Percentiles rank a stretch among this genome's conserved stretches.
phyloP scores from a whole-genome alignment of 2,888 invertebrate genomes.

The Diachrysia chrysitis region DNA sequence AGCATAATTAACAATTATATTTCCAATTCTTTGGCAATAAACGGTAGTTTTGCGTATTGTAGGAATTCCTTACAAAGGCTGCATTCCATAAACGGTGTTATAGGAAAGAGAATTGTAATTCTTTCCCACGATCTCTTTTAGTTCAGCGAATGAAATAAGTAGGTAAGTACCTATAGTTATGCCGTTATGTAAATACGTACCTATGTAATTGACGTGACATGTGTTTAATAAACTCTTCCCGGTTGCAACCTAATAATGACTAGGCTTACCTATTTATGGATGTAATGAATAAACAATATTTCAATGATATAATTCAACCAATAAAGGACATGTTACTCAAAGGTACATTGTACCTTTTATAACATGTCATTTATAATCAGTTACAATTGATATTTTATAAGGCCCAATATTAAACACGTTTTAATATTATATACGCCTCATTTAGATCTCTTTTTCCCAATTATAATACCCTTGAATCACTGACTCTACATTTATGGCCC shows the following conservation, averaged over 20 bases:
- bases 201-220: not conserved
- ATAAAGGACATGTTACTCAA: not conserved
- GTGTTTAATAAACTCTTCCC: constrained; percentile 21
- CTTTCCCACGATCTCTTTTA: constrained; percentile 21
- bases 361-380: not conserved
- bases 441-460: no score
- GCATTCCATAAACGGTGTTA: constrained; percentile 16
- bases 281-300: not conserved
- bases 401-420: no score
- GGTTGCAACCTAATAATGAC: not conserved
- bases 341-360: not conserved
- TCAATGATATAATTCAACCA: not conserved
- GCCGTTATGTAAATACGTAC: not conserved
- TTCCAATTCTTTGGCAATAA: not conserved
- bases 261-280: not conserved
- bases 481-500: no score
- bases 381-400: not conserved
- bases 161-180: not conserved
- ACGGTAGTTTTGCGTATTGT: not conserved
- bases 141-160: constrained; percentile 16
- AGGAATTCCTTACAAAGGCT: constrained; percentile 5
- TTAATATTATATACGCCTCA: no score
- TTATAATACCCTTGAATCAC: no score
- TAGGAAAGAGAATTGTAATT: constrained; percentile 19
- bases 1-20: no score